Base-by-base conservation (phyloP, 2,888 invertebrate genomes). In the Volucella zonaria region DNA sequence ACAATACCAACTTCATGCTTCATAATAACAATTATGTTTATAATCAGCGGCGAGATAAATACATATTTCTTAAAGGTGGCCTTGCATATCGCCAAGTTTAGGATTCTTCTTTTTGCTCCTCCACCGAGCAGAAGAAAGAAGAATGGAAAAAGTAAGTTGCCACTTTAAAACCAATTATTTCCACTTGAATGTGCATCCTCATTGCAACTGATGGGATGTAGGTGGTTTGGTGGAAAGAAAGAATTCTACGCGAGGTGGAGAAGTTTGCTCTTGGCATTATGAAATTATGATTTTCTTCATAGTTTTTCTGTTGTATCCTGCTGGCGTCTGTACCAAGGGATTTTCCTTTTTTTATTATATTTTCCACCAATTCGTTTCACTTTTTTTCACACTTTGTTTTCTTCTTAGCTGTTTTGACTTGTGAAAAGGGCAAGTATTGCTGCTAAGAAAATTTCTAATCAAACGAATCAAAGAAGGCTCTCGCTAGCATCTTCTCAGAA, bases 141-240 rank as follows among this genome's bases (percentile, higher is more conserved):
- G 8, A 31, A 54, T n/a, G 47, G 31, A 59, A 56, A 56, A 71
- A 71, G 71, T 52, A 76, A 80, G 80, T 80, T 80, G 80, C 80
- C 80, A 76, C 76, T 80, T 80, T 80, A 75, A 80, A 80, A 80
- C 67, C 76, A 85, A 85, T 85, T 80, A 85, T 76, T 85, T 76
- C 80, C 75, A 80, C 83, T 80, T 80, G 45, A 80, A 71, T 76
- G 83, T 79, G 66, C 70, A 76, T 83, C 79, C 79, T 75, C 31
- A 31, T 31, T 75, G 66, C 66, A 82, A 45, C 58, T 52, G 54
- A 74, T 51, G 18, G 64, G 23, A 31, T 31, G 6, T 31, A 31
- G 6, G 31, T 6, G 31, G 31, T 31, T 31, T 31, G 31, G 31
- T 6, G 4, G 31, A 6, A 31, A 73, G 43, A 52, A 68, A 70